Conservation (phyloP, 2,888 invertebrate genomes). For the Eudasyphora cyanicolor region DNA sequence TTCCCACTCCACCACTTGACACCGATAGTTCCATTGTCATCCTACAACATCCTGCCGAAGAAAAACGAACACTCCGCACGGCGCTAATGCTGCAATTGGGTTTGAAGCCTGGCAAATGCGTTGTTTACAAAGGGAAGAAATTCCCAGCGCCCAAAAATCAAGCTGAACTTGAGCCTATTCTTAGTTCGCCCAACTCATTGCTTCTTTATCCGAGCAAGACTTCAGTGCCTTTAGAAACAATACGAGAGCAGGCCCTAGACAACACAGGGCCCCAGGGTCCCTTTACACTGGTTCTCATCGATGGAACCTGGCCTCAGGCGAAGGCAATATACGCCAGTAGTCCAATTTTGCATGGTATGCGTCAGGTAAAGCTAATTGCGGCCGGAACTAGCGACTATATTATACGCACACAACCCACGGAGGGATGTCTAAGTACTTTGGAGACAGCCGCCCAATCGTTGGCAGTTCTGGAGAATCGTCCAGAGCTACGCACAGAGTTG, state of each 20-base stretch:
- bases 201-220: constrained; percentile 90
- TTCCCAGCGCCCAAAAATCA: constrained; percentile 85
- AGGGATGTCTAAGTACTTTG: constrained; percentile 93
- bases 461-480: constrained; percentile 86
- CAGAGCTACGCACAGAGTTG: constrained; percentile 84
- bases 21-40: constrained; percentile 88
- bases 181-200: constrained; percentile 84
- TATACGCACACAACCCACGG: constrained; percentile 95
- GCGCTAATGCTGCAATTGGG: constrained; percentile 93
- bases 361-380: constrained; percentile 90
- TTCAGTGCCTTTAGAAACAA: constrained; percentile 85
- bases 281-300: constrained; percentile 91
- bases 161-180: constrained; percentile 83
- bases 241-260: constrained; percentile 67
- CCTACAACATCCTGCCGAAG: constrained; percentile 96
- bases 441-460: constrained; percentile 81
- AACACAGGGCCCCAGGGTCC: constrained; percentile 74
- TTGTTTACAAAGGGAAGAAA: constrained; percentile 86
- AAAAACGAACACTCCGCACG: constrained; percentile 92
- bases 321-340: constrained; percentile 94
- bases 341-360: constrained; percentile 86
- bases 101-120: constrained; percentile 87
- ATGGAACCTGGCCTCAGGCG: constrained; percentile 98
- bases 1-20: constrained; percentile 86
- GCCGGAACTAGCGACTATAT: constrained; percentile 91